Evolutionary conservation across 2,888 invertebrate species (phyloP), one percentile per base, ranked within the genome.

Genomic region (Drosophila formosana): DNA sequence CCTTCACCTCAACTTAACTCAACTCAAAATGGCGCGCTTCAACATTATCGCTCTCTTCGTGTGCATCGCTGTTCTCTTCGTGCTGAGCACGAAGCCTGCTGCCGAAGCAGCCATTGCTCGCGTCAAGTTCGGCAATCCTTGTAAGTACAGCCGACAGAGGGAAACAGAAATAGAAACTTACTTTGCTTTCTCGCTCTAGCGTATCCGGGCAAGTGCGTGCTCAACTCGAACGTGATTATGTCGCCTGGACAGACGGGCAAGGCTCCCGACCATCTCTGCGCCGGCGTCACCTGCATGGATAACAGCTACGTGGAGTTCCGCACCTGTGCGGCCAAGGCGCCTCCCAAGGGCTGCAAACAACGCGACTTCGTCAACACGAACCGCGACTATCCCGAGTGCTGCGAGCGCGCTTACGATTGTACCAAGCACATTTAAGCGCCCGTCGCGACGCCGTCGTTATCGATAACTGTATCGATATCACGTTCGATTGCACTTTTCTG

Each of bases 341-440:
- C 89, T 52, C 91, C 89, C 23, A 87, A 82, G 69, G 91, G 91
- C 56, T 91, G 91, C 77, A 91, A 89, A 73, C 68, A 64, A 68
- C 91, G 91, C 25, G 89, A 90, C 56, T 91, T 91, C 68, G 82
- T 84, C 41, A 80, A 91, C 72, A 80, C 63, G n/a, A 80, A 91
- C 23, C 91, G 90, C 30, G 8, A 18, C 1, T 91, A 57, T 66
- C 91, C 91, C 4, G 80, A 57, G 0, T 91, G 91, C 72, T 91
- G 91, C 61, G 89, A 91, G 60, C 91, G 91, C 11, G 4, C 49
- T 26, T 84, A 89, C 65, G 91, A 91, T 28, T 91, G 90, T 61
- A 77, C 3, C 28, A 78, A 78, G 61, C 75, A 65, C 26, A 83
- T 91, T 67, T 90, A 76, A 62, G 30, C 3, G 9, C 3, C 11